These are phyloP conservation scores for Drosophila fungiperda DNA, from an alignment of 2,888 invertebrate genomes.

Conservation along the genomic window DNA sequence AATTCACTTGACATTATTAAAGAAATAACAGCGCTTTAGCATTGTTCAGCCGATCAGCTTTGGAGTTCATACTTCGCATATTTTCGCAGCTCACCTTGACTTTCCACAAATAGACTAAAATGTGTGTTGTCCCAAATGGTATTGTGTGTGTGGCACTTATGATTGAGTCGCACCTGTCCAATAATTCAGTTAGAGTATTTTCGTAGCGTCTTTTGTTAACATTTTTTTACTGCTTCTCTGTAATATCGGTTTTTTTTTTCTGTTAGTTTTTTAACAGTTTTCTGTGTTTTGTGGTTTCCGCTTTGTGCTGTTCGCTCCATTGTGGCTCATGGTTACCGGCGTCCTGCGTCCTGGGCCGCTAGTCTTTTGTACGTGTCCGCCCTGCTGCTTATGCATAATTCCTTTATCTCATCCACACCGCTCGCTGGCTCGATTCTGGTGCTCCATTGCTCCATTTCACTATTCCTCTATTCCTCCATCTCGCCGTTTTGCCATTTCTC, in stretches of 20 bases:
- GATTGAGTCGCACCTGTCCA: not conserved
- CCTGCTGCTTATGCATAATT: slow-evolving; percentile 72
- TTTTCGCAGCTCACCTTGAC: too few relatives aligned
- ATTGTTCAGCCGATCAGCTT: not conserved
- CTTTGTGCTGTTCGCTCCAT: slow-evolving; percentile 42
- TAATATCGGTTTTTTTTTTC: slow-evolving; percentile 10
- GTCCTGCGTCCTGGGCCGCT: slow-evolving; percentile 25
- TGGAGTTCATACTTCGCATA: not conserved
- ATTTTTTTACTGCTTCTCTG: slow-evolving; percentile 27
- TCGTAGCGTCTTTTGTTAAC: slow-evolving; percentile 9
- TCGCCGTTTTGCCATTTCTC: slow-evolving; percentile 7
- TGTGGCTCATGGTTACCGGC: slow-evolving; percentile 31
- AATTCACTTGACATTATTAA: not conserved
- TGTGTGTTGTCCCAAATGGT: not conserved
- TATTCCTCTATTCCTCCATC: not conserved
- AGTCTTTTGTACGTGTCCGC: slow-evolving; percentile 45
- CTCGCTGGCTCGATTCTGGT: slow-evolving; percentile 18
- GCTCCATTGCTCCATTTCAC: not conserved
- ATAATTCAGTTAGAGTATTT: slow-evolving; percentile 19
- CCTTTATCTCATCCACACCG: slow-evolving; percentile 67
- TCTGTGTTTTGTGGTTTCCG: slow-evolving; percentile 71
- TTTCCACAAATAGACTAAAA: not conserved
- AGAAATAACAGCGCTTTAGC: not conserved
- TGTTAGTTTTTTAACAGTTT: slow-evolving; percentile 6
- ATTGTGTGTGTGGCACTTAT: not conserved